phyloP scores from a whole-genome alignment of 2,113 vertebrate species.

The Donacobius atricapilla region DNA sequence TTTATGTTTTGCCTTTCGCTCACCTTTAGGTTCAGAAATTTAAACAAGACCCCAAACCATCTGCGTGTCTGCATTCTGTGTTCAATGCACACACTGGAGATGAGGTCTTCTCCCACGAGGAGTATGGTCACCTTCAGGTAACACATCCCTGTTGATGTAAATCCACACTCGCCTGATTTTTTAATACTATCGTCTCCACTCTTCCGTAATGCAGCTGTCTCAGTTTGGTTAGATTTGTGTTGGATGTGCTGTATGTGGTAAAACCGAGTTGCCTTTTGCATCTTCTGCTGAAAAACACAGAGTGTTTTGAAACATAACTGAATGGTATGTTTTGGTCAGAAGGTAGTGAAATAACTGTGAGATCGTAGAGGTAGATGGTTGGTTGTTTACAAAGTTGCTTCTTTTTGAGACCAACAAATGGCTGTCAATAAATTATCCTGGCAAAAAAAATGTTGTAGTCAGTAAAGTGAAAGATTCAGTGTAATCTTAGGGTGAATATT shows the following conservation, averaged over 20 bases:
- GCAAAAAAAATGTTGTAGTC: not conserved
- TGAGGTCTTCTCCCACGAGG: conserved; percentile 78
- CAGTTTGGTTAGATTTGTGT: not conserved
- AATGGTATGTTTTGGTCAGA: not conserved
- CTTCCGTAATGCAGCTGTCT: not conserved
- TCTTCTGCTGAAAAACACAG: not conserved
- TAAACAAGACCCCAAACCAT: conserved; percentile 92
- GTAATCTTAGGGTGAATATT: not conserved
- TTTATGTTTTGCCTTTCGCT: not conserved
- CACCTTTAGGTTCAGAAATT: conserved; percentile 87
- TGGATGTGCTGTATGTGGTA: not conserved
- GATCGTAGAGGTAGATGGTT: not conserved
- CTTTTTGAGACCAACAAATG: not conserved
- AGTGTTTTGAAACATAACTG: not conserved
- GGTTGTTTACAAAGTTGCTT: not conserved
- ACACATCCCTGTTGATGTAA: not conserved
- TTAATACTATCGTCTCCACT: not conserved
- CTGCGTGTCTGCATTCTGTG: conserved; percentile 90
- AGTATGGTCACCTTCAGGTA: conserved; percentile 96
- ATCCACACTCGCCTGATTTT: not conserved
- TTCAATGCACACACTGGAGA: conserved; percentile 89
- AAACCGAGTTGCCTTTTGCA: not conserved
- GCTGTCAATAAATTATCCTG: not conserved
- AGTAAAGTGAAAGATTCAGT: not conserved
- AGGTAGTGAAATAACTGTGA: not conserved